Conservation (phyloP, 2,888 invertebrate species). For the Philopedon plagiatum region DNA sequence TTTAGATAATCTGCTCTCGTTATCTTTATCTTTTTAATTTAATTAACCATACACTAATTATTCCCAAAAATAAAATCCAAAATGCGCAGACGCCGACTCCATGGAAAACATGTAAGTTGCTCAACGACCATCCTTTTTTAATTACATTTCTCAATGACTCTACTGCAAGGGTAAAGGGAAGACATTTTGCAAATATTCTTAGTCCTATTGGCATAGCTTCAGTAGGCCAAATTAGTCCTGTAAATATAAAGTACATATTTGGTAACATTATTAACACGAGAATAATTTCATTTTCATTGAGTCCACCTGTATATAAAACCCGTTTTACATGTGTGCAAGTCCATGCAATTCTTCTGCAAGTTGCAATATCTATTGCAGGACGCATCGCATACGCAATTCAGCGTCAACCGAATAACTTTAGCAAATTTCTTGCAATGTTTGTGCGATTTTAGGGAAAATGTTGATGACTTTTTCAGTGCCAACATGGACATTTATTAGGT, state of each 20-base stretch:
- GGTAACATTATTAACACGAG: neutral
- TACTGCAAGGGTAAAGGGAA: conserved; percentile 86
- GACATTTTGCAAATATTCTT: conserved; percentile 61
- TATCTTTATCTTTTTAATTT: conserved; percentile 58
- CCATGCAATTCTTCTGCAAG: too few species aligned
- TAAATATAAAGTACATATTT: conserved; percentile 40
- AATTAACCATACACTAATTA: conserved; percentile 60
- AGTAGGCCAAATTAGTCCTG: conserved; percentile 79
- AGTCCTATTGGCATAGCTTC: conserved; percentile 75
- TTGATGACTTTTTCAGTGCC: too few species aligned
- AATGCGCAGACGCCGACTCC: conserved; percentile 79
- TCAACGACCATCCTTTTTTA: conserved; percentile 81
- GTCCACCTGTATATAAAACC: too few species aligned
- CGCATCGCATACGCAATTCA: too few species aligned
- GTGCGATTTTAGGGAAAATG: too few species aligned
- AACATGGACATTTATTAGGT: too few species aligned
- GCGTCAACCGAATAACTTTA: too few species aligned
- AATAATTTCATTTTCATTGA: too few species aligned
- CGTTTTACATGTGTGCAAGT: too few species aligned
- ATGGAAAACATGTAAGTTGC: conserved; percentile 78
- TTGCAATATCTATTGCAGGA: too few species aligned
- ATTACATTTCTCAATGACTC: conserved; percentile 83
- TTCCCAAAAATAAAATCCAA: conserved; percentile 71
- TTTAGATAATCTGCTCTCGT: too few species aligned
- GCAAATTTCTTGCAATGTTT: too few species aligned